phyloP scores from a whole-genome alignment of 2,113 vertebrate genomes.

The Cinclus cinclus region DNA sequence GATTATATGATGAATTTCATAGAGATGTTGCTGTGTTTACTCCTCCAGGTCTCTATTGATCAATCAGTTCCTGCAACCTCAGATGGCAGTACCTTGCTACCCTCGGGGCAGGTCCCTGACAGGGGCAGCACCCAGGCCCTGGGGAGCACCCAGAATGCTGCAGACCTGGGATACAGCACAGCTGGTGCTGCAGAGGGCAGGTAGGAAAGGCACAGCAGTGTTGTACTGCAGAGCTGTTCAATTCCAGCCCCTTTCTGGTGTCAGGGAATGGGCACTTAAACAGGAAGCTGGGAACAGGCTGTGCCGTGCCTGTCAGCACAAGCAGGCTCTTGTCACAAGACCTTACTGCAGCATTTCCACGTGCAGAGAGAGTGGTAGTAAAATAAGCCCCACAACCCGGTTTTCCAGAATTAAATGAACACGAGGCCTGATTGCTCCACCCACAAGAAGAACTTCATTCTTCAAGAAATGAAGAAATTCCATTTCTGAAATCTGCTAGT shows the following conservation, averaged over 20 bases:
- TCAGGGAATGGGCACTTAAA: background rate
- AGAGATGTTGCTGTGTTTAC: background rate
- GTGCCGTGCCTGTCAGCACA: background rate
- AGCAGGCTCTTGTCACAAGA: background rate
- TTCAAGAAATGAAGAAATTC: background rate
- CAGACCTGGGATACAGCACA: constrained; percentile 68
- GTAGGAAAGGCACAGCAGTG: constrained; percentile 63
- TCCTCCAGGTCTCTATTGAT: constrained; percentile 82
- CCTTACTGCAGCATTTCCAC: background rate
- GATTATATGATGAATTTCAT: background rate
- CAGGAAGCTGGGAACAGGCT: background rate
- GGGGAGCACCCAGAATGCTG: constrained; percentile 61
- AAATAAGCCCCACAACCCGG: constrained; percentile 25
- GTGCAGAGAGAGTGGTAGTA: background rate
- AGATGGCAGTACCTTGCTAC: constrained; percentile 65
- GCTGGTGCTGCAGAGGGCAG: constrained; percentile 74
- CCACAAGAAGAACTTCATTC: background rate
- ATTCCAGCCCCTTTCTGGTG: background rate
- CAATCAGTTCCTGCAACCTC: constrained; percentile 62
- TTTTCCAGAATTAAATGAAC: constrained; percentile 26
- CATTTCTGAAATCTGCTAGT: background rate
- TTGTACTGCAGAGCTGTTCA: background rate
- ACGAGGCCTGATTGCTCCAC: background rate
- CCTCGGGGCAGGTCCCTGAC: constrained; percentile 65
- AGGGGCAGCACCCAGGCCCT: constrained; percentile 52